phyloP scores from a whole-genome alignment of 1,140 invertebrate genomes.

The Trinorchestia longiramus region DNA sequence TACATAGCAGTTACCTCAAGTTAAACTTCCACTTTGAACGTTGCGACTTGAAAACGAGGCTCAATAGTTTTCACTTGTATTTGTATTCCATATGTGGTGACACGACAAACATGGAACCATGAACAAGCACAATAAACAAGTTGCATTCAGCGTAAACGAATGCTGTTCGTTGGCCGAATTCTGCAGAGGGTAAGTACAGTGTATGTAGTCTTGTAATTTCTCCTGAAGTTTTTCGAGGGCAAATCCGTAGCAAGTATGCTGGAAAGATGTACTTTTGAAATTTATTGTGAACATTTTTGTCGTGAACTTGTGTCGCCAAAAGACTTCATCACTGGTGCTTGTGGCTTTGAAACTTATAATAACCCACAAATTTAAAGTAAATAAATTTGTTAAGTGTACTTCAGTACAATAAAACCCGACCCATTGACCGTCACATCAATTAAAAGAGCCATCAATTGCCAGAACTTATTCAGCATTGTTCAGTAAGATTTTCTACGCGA shows the following conservation, averaged over 20 bases:
- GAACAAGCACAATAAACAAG: not conserved
- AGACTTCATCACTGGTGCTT: too few species aligned
- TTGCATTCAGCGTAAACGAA: not conserved
- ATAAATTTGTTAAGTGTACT: too few species aligned
- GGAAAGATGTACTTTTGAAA: too few species aligned
- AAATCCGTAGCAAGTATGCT: too few species aligned
- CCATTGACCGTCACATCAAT: not conserved
- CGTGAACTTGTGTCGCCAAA: too few species aligned
- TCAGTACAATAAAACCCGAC: not conserved
- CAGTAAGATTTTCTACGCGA: too few species aligned
- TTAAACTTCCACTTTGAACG: not conserved
- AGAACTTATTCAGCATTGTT: too few species aligned
- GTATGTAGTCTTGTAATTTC: not conserved
- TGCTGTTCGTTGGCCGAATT: not conserved
- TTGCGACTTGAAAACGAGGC: not conserved
- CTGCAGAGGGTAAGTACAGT: not conserved
- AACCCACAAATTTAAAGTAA: too few species aligned
- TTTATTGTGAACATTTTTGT: too few species aligned
- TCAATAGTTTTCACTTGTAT: not conserved
- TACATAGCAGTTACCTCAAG: not conserved
- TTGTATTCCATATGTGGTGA: not conserved
- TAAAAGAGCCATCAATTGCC: too few species aligned
- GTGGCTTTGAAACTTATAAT: too few species aligned
- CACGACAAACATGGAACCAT: not conserved
- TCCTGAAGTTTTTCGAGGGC: too few species aligned